These are phyloP conservation scores for Tetramorium bicarinatum DNA, from an alignment of 2,888 invertebrate genomes.

Conservation along the genomic window DNA sequence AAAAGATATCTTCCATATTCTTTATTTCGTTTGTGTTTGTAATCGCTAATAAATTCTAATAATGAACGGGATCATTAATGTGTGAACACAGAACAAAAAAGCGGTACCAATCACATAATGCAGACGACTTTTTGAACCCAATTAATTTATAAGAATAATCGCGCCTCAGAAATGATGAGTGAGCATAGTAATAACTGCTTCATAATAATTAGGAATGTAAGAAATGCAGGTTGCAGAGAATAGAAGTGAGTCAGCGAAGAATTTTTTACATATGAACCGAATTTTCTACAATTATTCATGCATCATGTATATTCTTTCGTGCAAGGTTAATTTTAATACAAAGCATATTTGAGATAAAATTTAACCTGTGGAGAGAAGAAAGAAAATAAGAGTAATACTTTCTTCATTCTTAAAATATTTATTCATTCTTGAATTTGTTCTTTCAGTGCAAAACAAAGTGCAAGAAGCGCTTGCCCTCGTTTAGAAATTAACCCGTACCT, in stretches of 20 bases:
- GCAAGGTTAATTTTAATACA: background rate
- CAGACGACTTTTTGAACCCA: slow-evolving; percentile 16
- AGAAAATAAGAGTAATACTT: background rate
- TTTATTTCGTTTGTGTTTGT: background rate
- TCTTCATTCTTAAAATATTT: background rate
- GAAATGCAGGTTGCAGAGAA: background rate
- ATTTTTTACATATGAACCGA: background rate
- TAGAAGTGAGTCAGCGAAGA: slow-evolving; percentile 2
- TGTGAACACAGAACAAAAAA: background rate
- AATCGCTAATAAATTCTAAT: slow-evolving; percentile 2
- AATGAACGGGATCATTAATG: background rate
- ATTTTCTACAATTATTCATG: background rate
- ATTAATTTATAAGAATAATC: slow-evolving; percentile 15
- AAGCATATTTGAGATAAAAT: background rate
- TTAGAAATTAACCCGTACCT: slow-evolving; percentile 40
- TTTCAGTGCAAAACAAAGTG: background rate
- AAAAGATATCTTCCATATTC: background rate
- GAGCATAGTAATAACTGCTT: slow-evolving; percentile 2
- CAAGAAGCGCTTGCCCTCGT: slow-evolving; percentile 32
- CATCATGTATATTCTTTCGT: background rate
- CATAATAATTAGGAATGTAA: slow-evolving; percentile 16
- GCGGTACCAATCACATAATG: background rate
- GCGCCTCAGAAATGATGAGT: slow-evolving; percentile 12
- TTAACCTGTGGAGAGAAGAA: no score
- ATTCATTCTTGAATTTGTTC: background rate